These are phyloP conservation scores for Sphaeramia orbicularis DNA, from an alignment of 2,797 vertebrate species.

Conservation along the genomic window DNA sequence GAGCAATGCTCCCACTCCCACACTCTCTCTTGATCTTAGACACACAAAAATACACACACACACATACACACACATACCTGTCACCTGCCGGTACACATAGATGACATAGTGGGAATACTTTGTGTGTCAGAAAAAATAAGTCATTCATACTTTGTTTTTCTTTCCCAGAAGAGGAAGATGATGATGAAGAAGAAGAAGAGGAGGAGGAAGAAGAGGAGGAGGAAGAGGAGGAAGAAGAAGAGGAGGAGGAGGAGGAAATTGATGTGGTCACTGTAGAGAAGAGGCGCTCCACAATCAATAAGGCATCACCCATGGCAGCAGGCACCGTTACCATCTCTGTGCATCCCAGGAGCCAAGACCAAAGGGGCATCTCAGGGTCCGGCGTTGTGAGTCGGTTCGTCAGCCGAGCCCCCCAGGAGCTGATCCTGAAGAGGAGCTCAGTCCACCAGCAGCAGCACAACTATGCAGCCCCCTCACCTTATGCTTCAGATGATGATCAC, in stretches of 20 bases:
- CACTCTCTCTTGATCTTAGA: slow-evolving; percentile 31
- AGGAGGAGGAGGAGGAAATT: slow-evolving; percentile 96
- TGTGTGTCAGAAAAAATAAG: slow-evolving; percentile 45
- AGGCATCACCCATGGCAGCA: slow-evolving; percentile 73
- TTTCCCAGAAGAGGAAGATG: slow-evolving; percentile 86
- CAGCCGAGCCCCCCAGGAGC: slow-evolving; percentile 86
- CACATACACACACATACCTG: slow-evolving; percentile 38
- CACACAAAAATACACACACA: neutral
- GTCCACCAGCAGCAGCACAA: slow-evolving; percentile 98
- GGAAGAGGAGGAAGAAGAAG: slow-evolving; percentile 88
- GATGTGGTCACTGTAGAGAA: slow-evolving; percentile 98
- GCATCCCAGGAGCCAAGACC: slow-evolving; percentile 83
- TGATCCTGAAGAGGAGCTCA: slow-evolving; percentile 92
- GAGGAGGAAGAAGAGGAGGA: slow-evolving; percentile 79
- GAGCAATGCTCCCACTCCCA: slow-evolving; percentile 64
- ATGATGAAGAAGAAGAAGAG: slow-evolving; percentile 79
- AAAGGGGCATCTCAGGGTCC: slow-evolving; percentile 51
- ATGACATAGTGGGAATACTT: slow-evolving; percentile 56
- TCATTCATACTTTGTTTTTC: slow-evolving; percentile 53
- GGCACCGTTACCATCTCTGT: slow-evolving; percentile 89
- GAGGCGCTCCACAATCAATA: slow-evolving; percentile 85
- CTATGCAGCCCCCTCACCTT: slow-evolving; percentile 96
- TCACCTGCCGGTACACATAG: slow-evolving; percentile 56
- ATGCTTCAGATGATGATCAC: slow-evolving; percentile 88
- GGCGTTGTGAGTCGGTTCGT: slow-evolving; percentile 62